Evolutionary conservation across 2,113 vertebrate genomes (phyloP).

Genomic region (Noturus placidus): DNA sequence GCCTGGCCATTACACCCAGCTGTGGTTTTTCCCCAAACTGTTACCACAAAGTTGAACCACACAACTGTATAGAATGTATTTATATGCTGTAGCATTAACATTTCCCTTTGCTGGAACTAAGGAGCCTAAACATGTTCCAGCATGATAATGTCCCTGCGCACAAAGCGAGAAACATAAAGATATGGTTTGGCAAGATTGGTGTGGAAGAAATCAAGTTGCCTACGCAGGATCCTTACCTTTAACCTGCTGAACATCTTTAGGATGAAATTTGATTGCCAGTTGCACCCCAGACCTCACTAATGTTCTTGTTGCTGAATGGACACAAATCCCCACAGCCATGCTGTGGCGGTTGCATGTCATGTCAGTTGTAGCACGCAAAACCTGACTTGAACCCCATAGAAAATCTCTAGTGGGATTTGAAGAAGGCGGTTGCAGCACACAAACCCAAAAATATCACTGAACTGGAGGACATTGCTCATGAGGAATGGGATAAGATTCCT

Average conservation of each 20-base stretch:
- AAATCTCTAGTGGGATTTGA: no score
- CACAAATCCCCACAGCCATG: background rate
- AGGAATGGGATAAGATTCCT: no score
- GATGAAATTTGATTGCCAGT: background rate
- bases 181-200: background rate
- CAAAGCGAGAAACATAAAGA: background rate
- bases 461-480: no score
- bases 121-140: background rate
- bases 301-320: background rate
- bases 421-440: no score
- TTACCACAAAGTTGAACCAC: background rate
- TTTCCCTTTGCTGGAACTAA: background rate
- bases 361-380: no score
- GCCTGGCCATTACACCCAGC: background rate
- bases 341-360: no score
- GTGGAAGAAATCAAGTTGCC: background rate
- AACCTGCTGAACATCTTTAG: background rate
- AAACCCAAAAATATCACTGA: no score
- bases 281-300: background rate
- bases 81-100: background rate
- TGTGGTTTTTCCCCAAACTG: background rate
- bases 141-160: background rate
- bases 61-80: background rate
- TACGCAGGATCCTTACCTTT: background rate
- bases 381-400: no score